Conservation (phyloP, 1,140 invertebrate genomes). For the Pantala flavescens region DNA sequence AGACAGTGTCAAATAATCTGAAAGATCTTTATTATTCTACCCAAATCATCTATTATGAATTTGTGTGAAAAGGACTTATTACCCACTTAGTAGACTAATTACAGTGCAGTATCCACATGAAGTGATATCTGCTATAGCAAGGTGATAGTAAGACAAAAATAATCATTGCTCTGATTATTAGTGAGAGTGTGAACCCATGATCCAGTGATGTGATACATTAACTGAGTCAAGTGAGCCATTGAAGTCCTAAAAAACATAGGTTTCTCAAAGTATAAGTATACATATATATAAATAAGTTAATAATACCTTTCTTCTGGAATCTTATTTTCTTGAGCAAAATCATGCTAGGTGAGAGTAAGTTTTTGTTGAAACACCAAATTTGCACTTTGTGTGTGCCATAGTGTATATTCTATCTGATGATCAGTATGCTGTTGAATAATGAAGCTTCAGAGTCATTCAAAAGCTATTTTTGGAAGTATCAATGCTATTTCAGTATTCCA, state of each 20-base stretch:
- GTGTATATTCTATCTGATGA: not conserved
- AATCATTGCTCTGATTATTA: not conserved
- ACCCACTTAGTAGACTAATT: not conserved
- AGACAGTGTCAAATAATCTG: not conserved
- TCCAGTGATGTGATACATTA: constrained; percentile 1
- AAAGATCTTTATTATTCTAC: not conserved
- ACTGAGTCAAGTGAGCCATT: not conserved
- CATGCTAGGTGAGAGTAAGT: not conserved
- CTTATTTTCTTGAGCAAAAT: not conserved
- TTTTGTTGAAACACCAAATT: not conserved
- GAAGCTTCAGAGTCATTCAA: constrained; percentile 5
- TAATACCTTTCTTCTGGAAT: not conserved
- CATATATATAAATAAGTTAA: not conserved
- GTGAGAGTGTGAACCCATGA: not conserved
- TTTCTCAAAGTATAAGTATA: not conserved
- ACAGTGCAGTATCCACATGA: too few relatives aligned
- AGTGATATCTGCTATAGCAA: not conserved
- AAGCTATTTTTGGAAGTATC: constrained; percentile 3
- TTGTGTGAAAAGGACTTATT: not conserved
- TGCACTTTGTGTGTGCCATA: not conserved
- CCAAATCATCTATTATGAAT: not conserved
- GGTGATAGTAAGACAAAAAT: not conserved
- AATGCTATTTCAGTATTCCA: not conserved
- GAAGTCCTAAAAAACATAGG: not conserved
- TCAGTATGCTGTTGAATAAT: not conserved